Evolutionary conservation across 64 coral and sea anemone genomes (phyloP).

Genomic region (Porites lutea): DNA sequence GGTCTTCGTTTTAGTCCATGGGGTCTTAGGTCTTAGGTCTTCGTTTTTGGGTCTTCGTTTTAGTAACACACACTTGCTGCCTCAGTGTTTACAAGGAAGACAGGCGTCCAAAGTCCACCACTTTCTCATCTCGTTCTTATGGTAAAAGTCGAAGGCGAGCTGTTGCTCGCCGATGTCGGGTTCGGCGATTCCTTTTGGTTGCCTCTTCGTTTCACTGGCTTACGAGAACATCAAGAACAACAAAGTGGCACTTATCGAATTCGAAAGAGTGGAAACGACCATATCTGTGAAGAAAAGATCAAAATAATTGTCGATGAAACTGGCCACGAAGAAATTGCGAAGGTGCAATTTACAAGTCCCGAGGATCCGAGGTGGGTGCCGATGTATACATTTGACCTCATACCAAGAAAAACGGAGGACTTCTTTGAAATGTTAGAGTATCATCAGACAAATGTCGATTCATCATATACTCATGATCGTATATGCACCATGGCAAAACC

Average conservation of each 20-base stretch:
- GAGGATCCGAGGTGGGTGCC: not conserved
- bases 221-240: constrained; percentile 15
- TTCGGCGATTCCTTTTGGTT: constrained; percentile 40
- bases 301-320: constrained; percentile 30
- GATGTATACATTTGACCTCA: constrained; percentile 33
- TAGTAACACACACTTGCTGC: not conserved
- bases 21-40: too few species aligned
- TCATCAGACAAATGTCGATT: constrained; percentile 31
- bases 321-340: constrained; percentile 6
- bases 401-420: not conserved
- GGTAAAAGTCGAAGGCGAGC: not conserved
- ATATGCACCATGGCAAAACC: constrained; percentile 47
- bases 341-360: not conserved
- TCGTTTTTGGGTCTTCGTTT: too few species aligned
- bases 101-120: not conserved
- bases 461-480: constrained; percentile 43
- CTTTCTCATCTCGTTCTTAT: constrained; percentile 1
- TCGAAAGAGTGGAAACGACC: constrained; percentile 41
- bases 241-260: constrained; percentile 56
- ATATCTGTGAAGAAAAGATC: constrained; percentile 11
- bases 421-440: constrained; percentile 17
- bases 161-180: constrained; percentile 48
- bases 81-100: not conserved
- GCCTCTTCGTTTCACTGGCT: constrained; percentile 38
- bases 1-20: too few species aligned